Evolutionary conservation across 1,140 invertebrate species (phyloP), one percentile per base, ranked within the genome.

Genomic region (Pollicipes pollicipes): DNA sequence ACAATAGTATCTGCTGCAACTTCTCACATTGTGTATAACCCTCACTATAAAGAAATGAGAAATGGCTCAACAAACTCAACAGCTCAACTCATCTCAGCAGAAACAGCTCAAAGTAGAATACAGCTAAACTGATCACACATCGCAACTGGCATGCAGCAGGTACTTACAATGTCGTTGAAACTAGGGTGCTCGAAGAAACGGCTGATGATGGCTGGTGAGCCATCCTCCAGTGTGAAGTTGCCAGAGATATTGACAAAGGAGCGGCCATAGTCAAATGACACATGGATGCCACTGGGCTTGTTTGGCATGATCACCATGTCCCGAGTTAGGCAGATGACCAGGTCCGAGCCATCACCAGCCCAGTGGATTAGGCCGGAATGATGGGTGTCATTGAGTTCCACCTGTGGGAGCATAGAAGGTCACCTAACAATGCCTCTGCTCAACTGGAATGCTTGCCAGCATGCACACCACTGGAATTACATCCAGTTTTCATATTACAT

Each of bases 301-400:
- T 73, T 73, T 69, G 78, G 73, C 4, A 77, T 73, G 37, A 79
- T 79, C 74, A 81, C 68, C 68, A 31, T 30, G 72, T 91, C 87
- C 76, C 87, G 83, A 1, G 91, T 90, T 68, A 94, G 80, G 75
- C 90, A 93, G 70, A 94, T 88, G 72, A 95, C 90, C 21, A 93
- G 89, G 79, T 90, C 85, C 66, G 89, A 90, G 28, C 85, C 86
- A 77, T 90, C 87, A 30, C 91, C 90, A 32, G 91, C 89, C 91
- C 92, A 94, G 80, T 93, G 88, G 0, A 94, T 90, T 83, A 93
- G 88, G 74, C 95, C 79, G 77, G 91, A 90, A 75, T 90, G 88
- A 79, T 94, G 91, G 69, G 85, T 88, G 79, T 93, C 90, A 81
- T 91, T 90, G 17, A 94, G 80, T 63, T 73, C 68, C 69, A 77